These are phyloP conservation scores for Electrophaes corylata DNA, from an alignment of 2,888 invertebrate genomes.

Conservation along the genomic window DNA sequence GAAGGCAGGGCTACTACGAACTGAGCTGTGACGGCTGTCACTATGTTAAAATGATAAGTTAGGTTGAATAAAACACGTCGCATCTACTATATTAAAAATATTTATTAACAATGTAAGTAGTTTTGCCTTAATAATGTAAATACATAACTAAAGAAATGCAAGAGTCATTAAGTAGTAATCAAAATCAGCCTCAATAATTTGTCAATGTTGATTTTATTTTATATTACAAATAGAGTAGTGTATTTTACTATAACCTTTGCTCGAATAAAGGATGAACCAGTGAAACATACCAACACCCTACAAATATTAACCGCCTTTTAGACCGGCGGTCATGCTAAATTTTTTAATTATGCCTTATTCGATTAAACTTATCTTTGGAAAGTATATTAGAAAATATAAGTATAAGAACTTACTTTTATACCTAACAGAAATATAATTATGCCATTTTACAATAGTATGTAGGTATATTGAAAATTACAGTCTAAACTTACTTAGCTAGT, in stretches of 20 bases:
- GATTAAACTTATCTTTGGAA: slow-evolving; percentile 24
- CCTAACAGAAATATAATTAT: not conserved
- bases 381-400: not conserved
- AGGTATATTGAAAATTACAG: not conserved
- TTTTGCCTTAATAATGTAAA: slow-evolving; percentile 50
- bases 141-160: slow-evolving; percentile 21
- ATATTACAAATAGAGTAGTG: not conserved
- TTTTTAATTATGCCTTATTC: not conserved
- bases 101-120: slow-evolving; percentile 70
- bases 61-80: slow-evolving; percentile 25
- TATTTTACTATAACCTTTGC: not conserved
- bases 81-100: slow-evolving; percentile 32
- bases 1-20: too few relatives aligned
- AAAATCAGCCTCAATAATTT: slow-evolving; percentile 22
- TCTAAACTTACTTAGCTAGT: not conserved
- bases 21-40: too few relatives aligned
- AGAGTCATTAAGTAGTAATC: slow-evolving; percentile 18
- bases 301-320: not conserved
- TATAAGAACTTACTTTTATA: not conserved
- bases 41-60: not conserved
- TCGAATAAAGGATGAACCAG: not conserved
- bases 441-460: not conserved
- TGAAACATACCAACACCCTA: not conserved
- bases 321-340: not conserved
- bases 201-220: not conserved